These are phyloP conservation scores for Chiroxiphia lanceolata DNA, from an alignment of 2,797 vertebrate species.

Conservation along the genomic window DNA sequence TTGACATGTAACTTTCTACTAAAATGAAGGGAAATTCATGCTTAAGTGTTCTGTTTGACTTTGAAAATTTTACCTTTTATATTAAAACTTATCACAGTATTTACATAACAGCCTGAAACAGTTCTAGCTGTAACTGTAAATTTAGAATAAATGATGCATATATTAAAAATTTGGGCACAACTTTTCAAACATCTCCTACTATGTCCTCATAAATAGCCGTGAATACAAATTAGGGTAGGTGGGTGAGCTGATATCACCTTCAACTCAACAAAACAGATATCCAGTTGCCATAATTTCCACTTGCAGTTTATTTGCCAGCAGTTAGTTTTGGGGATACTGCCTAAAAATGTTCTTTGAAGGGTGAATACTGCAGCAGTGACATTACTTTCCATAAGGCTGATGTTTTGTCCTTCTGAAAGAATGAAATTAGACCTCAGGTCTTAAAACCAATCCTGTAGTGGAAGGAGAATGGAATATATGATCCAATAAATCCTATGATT, in stretches of 20 bases:
- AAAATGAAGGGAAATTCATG: background rate
- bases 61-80: background rate
- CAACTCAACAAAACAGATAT: background rate
- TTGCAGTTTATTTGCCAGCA: background rate
- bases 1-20: background rate
- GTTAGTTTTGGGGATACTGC: background rate
- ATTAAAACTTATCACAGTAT: background rate
- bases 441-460: constrained; percentile 15
- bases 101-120: background rate
- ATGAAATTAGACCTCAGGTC: constrained; percentile 2
- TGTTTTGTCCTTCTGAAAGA: constrained; percentile 28
- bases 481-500: constrained; percentile 23
- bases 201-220: background rate
- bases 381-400: background rate
- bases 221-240: background rate
- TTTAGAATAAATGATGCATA: background rate
- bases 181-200: background rate
- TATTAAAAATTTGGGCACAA: background rate
- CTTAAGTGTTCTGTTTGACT: background rate
- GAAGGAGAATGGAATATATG: constrained; percentile 18
- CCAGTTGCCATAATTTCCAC: background rate
- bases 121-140: background rate
- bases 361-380: background rate
- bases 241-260: background rate
- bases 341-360: background rate